phyloP scores from a whole-genome alignment of 92 coral and sea anemone species.

The Heteractis magnifica region DNA sequence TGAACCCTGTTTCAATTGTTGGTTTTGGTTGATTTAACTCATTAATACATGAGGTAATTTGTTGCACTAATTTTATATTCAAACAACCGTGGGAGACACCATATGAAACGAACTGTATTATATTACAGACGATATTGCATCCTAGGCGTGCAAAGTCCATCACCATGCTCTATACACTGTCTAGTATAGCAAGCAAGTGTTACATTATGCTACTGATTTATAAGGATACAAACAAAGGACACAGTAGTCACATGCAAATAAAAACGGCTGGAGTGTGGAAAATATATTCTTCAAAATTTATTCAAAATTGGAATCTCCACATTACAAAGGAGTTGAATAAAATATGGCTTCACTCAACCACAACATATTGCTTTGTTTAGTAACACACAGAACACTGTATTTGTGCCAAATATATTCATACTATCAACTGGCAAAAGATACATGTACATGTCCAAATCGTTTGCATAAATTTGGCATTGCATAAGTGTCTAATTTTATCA shows the following conservation, averaged over 20 bases:
- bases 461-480: neutral
- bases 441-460: neutral
- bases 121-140: too few relatives aligned
- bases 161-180: too few relatives aligned
- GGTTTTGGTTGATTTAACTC: too few relatives aligned
- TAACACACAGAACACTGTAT: neutral
- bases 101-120: too few relatives aligned
- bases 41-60: too few relatives aligned
- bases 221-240: neutral
- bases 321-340: neutral
- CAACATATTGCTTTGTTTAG: neutral
- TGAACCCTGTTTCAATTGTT: too few relatives aligned
- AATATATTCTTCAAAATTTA: neutral
- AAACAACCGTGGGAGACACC: too few relatives aligned
- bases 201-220: too few relatives aligned
- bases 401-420: neutral
- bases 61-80: too few relatives aligned
- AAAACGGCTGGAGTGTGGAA: neutral
- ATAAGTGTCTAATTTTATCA: neutral
- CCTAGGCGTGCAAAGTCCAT: too few relatives aligned
- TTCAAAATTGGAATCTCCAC: neutral
- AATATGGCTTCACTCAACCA: slow-evolving; percentile 8
- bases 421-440: neutral
- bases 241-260: neutral
- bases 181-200: too few relatives aligned